Percentiles rank a stretch among this genome's conserved stretches.
Conservation (phyloP, 2,888 invertebrate genomes). For the Aquatica leii region DNA sequence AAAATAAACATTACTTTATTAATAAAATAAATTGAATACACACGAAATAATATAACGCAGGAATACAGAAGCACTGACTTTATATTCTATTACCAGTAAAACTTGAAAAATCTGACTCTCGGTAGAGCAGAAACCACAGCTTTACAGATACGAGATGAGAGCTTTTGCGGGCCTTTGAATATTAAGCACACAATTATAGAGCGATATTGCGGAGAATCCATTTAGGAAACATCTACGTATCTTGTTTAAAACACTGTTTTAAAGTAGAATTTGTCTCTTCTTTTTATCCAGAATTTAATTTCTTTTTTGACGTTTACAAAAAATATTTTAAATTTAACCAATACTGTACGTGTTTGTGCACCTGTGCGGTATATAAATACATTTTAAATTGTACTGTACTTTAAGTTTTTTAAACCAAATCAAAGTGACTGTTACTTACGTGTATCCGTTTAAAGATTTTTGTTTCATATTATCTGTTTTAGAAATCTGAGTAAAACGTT, state of each 20-base stretch:
- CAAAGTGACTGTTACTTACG: no score
- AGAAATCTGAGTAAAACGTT: no score
- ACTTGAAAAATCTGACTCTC: constrained; percentile 34
- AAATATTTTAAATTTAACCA: constrained; percentile 9
- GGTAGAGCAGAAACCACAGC: constrained; percentile 33
- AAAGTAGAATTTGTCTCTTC: constrained; percentile 12
- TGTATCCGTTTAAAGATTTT: no score
- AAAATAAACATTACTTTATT: constrained; percentile 24
- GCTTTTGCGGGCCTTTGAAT: constrained; percentile 45
- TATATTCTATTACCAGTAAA: constrained; percentile 35
- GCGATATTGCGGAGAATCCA: constrained; percentile 33
- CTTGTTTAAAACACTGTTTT: constrained; percentile 18
- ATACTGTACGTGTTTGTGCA: constrained; percentile 25
- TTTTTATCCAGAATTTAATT: constrained; percentile 10
- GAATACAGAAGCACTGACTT: constrained; percentile 30
- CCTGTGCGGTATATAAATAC: constrained; percentile 21
- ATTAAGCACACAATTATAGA: constrained; percentile 45
- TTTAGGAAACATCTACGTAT: constrained; percentile 24
- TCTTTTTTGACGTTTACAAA: constrained; percentile 15
- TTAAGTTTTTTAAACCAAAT: no score
- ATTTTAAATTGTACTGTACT: not conserved
- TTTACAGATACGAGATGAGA: constrained; percentile 37
- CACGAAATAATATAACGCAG: constrained; percentile 21
- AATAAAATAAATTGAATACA: constrained; percentile 25
- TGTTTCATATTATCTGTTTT: no score